Base-by-base conservation (phyloP, 2,797 vertebrate species). In the Cryptoblepharus egeriae region DNA sequence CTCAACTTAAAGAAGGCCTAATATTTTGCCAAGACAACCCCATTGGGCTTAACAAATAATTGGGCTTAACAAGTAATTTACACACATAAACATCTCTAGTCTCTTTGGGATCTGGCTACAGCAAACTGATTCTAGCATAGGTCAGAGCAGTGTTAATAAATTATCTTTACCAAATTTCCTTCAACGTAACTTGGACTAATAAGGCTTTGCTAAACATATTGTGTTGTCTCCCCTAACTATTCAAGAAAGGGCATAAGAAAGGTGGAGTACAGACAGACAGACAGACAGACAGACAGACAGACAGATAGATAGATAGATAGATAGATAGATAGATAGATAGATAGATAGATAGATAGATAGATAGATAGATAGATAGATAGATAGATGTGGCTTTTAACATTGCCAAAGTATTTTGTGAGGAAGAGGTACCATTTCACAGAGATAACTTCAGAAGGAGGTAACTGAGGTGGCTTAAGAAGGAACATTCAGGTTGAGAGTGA, bases 41-140 rank as follows among this genome's bases (percentile, higher is more conserved):
- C 52, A 81, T 37, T 78, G 45, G 32, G 12, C 6, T 35, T 35
- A 32, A 63, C 74, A 83, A 68, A 79, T 81, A 2, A 89, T 55
- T 20, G 63, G 55, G 10, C 2, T 30, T n/a, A 26, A 63, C 76
- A 81, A 77, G 76, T 77, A 8, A 85, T 68, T 10, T 80, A 70
- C 16, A 65, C 5, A 4, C 75, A 42, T 1, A 85, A 81, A 86
- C 52, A 57, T 72, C 39, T 49, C 39, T 74, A 28, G 20, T 64
- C 28, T 61, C 35, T 73, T 12, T 73, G 61, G 35, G 64, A 87
- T 87, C 39, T 67, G 63, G 77, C 28, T 37, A 71, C 42, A 83
- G 61, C 24, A 84, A 64, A 89, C 75, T 85, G 30, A 52, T 3
- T 60, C 69, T 49, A 69, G 20, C 72, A 49, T 24, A 79, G 45